phyloP scores from a whole-genome alignment of 2,797 vertebrate species.

The Alca torda region DNA sequence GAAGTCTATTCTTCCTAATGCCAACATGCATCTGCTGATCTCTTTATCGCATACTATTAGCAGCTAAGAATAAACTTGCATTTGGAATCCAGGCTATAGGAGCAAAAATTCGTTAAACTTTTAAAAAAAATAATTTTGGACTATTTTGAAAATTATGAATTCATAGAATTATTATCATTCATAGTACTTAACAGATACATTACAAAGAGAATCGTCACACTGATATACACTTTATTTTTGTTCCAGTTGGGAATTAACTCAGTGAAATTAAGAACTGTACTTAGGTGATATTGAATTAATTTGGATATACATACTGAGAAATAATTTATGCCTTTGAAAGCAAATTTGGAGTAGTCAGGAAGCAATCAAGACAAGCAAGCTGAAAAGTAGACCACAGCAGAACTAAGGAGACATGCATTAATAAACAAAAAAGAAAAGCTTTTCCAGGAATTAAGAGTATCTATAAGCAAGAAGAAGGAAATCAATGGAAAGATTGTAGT shows the following conservation, averaged over 20 bases:
- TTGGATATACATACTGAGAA: neutral
- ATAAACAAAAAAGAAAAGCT: neutral
- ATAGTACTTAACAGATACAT: neutral
- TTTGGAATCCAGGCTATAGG: neutral
- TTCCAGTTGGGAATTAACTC: neutral
- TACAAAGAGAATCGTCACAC: neutral
- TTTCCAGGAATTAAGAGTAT: neutral
- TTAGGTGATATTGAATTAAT: neutral
- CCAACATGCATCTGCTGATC: neutral
- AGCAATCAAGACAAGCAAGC: neutral
- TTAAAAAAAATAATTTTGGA: neutral
- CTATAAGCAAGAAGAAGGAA: neutral
- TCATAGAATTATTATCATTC: neutral
- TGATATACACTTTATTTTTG: neutral
- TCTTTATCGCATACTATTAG: neutral
- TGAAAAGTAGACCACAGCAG: neutral
- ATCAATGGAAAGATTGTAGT: neutral
- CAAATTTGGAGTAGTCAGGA: neutral
- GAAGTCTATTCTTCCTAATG: neutral
- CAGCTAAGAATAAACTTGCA: neutral
- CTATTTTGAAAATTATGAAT: neutral
- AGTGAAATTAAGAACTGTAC: neutral
- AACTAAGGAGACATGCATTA: neutral
- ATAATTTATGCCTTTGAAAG: neutral
- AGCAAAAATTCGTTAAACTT: neutral